Base-by-base conservation (phyloP, 53 echinoderm and acorn worm genomes). In the Patiria pectinifera region DNA sequence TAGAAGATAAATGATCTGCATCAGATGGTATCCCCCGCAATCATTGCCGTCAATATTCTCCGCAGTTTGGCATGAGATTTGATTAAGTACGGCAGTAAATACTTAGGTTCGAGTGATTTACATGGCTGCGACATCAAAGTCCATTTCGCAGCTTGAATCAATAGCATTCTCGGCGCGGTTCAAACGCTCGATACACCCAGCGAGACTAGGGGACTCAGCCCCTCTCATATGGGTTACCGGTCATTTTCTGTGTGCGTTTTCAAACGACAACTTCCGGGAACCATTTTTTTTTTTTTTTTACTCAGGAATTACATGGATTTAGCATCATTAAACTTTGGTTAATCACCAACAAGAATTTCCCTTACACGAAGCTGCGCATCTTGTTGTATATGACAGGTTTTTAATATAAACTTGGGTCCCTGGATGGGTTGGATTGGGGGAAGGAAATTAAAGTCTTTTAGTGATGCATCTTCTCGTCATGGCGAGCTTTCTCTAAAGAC, bases 271-370 rank as follows among this genome's bases (percentile, higher is more conserved):
- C 88, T 88, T 88, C 78, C 88, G 35, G 61, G 3, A 60, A 76
- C 48, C 88, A 24, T 14, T 6, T 35, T 88, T 59, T 66, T 66
- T 59, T 66, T 66, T 18, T 18, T 3, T 66, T 3, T 43, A 78
- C 16, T 18, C 76, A 76, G 3, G 24, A 66, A 84, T 84, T 84
- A 84, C 69, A 88, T 62, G 78, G 78, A 59, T 86, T 78, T 15
- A 62, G 18, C 24, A 35, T 78, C 59, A 88, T 88, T 78, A 78
- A 88, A 77, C 59, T 78, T 2, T 77, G 88, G 78, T 88, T 88
- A 88, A 88, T 88, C 88, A 59, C 76, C 76, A 59, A 87, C 87
- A 53, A 75, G 23, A 53, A 78, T 59, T 58, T 82, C 82, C 82
- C 59, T 66, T 19, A 22, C 82, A 59, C 22, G 11, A 6, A 22